These are phyloP conservation scores for Ochropleura plecta DNA, from an alignment of 2,888 invertebrate genomes.

Conservation along the genomic window DNA sequence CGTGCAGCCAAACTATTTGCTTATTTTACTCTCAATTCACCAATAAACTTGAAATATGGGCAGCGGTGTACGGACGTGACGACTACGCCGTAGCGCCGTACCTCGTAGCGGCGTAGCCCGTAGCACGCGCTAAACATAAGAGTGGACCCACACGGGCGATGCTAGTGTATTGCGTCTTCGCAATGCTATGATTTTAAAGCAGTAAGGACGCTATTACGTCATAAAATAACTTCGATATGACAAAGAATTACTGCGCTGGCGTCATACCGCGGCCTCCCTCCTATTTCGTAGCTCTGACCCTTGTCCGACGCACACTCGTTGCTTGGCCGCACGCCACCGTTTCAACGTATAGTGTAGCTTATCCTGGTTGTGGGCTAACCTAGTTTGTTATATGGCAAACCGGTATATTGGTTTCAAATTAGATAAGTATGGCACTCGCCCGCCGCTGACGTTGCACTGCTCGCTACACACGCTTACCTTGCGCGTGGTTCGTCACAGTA, in stretches of 20 bases:
- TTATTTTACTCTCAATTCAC: conserved; percentile 42
- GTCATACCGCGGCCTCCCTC: neutral
- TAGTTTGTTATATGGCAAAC: no score
- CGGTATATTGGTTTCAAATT: no score
- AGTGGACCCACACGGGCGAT: neutral
- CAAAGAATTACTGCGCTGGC: neutral
- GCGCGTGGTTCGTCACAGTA: no score
- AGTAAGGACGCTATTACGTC: neutral
- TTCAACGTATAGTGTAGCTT: neutral
- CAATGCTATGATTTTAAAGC: neutral
- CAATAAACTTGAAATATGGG: conserved; percentile 39
- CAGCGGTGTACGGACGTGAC: conserved; percentile 12
- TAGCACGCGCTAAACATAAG: conserved; percentile 57
- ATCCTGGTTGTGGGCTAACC: neutral
- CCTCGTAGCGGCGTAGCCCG: conserved; percentile 36
- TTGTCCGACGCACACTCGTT: neutral
- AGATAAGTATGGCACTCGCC: no score
- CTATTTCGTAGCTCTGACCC: neutral
- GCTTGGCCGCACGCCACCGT: neutral
- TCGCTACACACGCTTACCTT: no score
- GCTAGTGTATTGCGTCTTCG: neutral
- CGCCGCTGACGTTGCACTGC: no score
- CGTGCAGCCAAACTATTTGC: conserved; percentile 19
- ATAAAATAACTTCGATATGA: neutral
- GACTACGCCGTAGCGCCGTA: conserved; percentile 55